A percentile compares a stretch with the other conserved stretches of the same genome.
Evolutionary conservation across 1,140 invertebrate species (phyloP).

Genomic region (Penaeus chinensis): DNA sequence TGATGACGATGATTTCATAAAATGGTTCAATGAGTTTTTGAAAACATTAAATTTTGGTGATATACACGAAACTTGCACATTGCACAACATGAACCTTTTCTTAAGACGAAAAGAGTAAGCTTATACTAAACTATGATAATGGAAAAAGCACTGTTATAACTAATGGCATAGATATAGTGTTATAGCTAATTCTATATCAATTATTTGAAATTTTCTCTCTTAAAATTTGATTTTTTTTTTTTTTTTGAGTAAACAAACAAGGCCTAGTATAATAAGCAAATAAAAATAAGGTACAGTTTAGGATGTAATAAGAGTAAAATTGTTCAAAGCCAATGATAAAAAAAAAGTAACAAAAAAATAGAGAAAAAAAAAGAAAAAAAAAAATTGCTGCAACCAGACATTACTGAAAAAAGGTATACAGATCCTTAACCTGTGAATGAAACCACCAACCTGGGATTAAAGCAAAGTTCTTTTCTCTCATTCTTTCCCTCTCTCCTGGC

Average conservation of each 20-base stretch:
- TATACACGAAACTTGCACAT: background rate
- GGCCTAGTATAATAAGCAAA: constrained; percentile 54
- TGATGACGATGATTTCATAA: too few species aligned
- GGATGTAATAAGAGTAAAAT: constrained; percentile 38
- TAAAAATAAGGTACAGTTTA: constrained; percentile 40
- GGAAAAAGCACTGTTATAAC: constrained; percentile 53
- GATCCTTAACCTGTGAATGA: too few species aligned
- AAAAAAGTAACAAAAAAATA: constrained; percentile 28
- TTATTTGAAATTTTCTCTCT: constrained; percentile 22
- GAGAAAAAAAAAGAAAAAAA: constrained; percentile 23
- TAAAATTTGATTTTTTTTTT: constrained; percentile 14
- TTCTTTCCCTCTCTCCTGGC: too few species aligned
- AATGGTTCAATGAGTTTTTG: too few species aligned
- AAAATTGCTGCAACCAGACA: constrained; percentile 25
- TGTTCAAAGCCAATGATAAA: constrained; percentile 29
- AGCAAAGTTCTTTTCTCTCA: too few species aligned
- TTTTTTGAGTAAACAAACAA: constrained; percentile 45
- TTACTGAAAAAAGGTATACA: too few species aligned
- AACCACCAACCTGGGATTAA: too few species aligned
- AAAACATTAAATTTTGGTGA: too few species aligned
- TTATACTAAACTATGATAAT: constrained; percentile 54
- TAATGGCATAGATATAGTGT: constrained; percentile 57
- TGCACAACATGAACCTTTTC: constrained; percentile 34
- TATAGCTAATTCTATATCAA: constrained; percentile 50
- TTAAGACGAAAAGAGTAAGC: constrained; percentile 52